Percentiles rank a stretch among this genome's conserved stretches.
phyloP scores from a whole-genome alignment of 37 sponge, comb jelly and placozoan genomes.

The Haliclona indistincta region DNA sequence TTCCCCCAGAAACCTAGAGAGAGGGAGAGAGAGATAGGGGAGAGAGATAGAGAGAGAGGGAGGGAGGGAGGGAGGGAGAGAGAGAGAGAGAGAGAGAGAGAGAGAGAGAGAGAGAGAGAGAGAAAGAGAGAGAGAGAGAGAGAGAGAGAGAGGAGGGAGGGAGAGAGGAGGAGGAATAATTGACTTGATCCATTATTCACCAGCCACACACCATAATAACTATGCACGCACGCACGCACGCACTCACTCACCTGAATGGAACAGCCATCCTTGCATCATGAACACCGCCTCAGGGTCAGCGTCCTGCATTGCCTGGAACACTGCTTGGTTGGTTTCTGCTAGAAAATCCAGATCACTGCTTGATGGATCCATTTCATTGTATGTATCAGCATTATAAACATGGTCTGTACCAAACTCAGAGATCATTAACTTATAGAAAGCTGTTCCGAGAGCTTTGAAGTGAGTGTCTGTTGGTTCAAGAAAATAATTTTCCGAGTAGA shows the following conservation, averaged over 20 bases:
- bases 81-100: background rate
- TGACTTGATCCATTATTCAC: no score
- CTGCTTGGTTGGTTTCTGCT: conserved; percentile 35
- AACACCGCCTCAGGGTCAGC: conserved; percentile 53
- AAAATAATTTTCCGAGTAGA: conserved; percentile 46
- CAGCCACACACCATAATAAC: no score
- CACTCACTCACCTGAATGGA: conserved; percentile 16
- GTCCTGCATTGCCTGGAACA: conserved; percentile 39
- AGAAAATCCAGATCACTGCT: conserved; percentile 36
- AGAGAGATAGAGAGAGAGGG: background rate
- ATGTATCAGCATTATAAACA: conserved; percentile 56
- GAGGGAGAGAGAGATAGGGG: background rate
- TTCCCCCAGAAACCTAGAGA: conserved; percentile 45
- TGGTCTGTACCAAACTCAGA: conserved; percentile 57
- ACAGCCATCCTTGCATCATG: conserved; percentile 83
- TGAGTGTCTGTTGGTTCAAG: conserved; percentile 65
- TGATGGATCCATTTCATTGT: conserved; percentile 71
- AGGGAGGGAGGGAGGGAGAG: conserved; percentile 3
- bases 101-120: background rate
- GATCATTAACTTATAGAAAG: conserved; percentile 38
- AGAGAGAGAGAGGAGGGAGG: conserved; percentile 1
- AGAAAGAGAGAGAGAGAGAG: background rate
- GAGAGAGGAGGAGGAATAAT: no score
- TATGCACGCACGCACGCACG: no score
- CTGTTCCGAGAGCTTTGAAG: conserved; percentile 38